phyloP scores from a whole-genome alignment of 2,888 invertebrate genomes.

The Lasius fuliginosus region DNA sequence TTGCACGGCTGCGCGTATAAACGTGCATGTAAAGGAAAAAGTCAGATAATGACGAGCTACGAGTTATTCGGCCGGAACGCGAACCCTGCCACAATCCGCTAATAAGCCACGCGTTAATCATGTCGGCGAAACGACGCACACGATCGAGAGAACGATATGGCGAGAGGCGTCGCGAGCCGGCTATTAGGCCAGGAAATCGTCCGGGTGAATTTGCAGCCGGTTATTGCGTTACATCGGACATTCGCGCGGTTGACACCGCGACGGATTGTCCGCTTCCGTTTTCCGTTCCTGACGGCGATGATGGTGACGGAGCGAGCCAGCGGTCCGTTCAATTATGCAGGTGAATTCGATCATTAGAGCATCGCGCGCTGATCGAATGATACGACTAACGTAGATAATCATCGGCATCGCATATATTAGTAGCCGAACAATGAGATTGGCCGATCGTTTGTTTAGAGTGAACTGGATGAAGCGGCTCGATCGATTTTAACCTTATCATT shows the following conservation, averaged over 20 bases:
- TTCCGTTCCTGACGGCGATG: slow-evolving; percentile 40
- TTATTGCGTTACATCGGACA: slow-evolving; percentile 64
- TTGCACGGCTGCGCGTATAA: background rate
- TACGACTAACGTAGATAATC: slow-evolving; percentile 35
- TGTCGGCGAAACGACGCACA: slow-evolving; percentile 62
- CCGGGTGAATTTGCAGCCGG: slow-evolving; percentile 49
- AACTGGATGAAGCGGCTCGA: background rate
- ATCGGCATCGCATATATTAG: slow-evolving; percentile 18
- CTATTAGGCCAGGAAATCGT: slow-evolving; percentile 48
- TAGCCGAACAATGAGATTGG: slow-evolving; percentile 27
- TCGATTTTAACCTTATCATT: slow-evolving; percentile 38
- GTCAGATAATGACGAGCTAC: slow-evolving; percentile 42
- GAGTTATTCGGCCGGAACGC: slow-evolving; percentile 46
- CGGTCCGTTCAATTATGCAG: slow-evolving; percentile 45
- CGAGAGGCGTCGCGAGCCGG: slow-evolving; percentile 14
- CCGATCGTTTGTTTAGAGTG: slow-evolving; percentile 23
- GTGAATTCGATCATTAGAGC: slow-evolving; percentile 45
- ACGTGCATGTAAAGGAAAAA: background rate
- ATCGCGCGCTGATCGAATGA: slow-evolving; percentile 44
- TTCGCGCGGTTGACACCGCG: slow-evolving; percentile 60
- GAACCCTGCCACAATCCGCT: slow-evolving; percentile 51
- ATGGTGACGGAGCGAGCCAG: slow-evolving; percentile 22
- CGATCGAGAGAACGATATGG: slow-evolving; percentile 31
- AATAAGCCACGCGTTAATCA: slow-evolving; percentile 74
- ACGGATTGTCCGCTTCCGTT: slow-evolving; percentile 56